phyloP scores from a whole-genome alignment of 2,797 vertebrate species.

The Mastacembelus armatus region DNA sequence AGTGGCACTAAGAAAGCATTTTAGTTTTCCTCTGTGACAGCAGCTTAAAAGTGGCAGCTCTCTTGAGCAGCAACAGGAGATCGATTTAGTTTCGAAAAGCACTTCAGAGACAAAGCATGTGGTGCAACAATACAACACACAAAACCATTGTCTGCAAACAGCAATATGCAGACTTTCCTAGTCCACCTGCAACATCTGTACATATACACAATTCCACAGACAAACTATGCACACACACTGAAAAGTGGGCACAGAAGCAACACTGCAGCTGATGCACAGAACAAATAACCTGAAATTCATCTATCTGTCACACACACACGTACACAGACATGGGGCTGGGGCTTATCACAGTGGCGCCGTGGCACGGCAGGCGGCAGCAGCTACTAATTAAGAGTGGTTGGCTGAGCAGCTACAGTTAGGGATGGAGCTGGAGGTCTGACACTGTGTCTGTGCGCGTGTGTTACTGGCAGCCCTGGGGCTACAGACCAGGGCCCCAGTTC shows the following conservation, averaged over 20 bases:
- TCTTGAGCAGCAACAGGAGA: conserved; percentile 22
- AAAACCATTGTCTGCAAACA: conserved; percentile 19
- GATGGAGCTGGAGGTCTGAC: conserved; percentile 75
- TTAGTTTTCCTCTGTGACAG: conserved; percentile 37
- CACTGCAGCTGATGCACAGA: conserved; percentile 31
- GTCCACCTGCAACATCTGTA: conserved; percentile 33
- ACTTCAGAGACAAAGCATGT: conserved; percentile 11
- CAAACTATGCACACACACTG: background rate
- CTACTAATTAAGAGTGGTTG: conserved; percentile 81
- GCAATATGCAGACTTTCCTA: conserved; percentile 5
- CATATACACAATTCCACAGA: conserved; percentile 1
- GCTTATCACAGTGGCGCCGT: conserved; percentile 78
- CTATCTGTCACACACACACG: conserved; percentile 30
- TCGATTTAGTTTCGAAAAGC: conserved; percentile 26
- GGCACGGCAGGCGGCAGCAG: conserved; percentile 73
- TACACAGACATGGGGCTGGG: conserved; percentile 66
- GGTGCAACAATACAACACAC: conserved; percentile 22
- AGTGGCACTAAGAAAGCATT: conserved; percentile 27
- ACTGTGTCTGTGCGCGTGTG: conserved; percentile 50
- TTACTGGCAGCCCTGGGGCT: conserved; percentile 60
- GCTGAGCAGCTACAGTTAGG: conserved; percentile 75
- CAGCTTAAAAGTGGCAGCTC: conserved; percentile 32
- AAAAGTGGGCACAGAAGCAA: background rate
- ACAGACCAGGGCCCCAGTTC: conserved; percentile 62
- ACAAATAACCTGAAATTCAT: conserved; percentile 50